Evolutionary conservation across 2,113 vertebrate species (phyloP).

Genomic region (Callorhinus ursinus): DNA sequence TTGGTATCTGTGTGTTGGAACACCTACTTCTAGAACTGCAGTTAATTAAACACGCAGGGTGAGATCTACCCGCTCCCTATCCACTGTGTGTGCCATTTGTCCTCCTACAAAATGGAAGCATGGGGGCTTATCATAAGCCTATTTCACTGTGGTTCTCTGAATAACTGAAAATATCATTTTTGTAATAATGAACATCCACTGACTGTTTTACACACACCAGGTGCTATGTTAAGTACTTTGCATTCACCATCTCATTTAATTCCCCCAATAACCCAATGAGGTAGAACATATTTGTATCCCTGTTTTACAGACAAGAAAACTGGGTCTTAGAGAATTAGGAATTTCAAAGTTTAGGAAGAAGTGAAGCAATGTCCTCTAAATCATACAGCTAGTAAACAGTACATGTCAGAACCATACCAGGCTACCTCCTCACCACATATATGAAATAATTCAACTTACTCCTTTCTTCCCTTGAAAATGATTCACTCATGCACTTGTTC

Average conservation of each 20-base stretch:
- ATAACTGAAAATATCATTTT: constrained; percentile 1
- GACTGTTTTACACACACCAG: neutral
- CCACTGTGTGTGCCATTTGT: neutral
- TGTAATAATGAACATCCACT: neutral
- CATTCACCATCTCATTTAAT: neutral
- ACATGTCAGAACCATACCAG: neutral
- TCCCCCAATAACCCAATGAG: neutral
- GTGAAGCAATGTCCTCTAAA: neutral
- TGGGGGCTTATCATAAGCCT: neutral
- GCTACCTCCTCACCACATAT: neutral
- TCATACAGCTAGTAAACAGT: neutral
- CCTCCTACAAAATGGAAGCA: neutral
- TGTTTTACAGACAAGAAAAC: constrained; percentile 17
- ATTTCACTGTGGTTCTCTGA: neutral
- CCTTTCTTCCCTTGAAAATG: neutral
- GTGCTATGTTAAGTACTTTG: neutral
- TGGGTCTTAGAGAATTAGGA: neutral
- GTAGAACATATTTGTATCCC: neutral
- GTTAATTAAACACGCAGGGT: neutral
- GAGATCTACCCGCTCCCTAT: neutral
- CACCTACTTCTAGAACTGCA: neutral
- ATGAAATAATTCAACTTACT: neutral
- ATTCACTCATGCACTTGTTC: neutral
- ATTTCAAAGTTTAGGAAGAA: neutral
- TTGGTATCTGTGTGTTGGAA: neutral